Evolutionary conservation across 2,113 vertebrate genomes (phyloP), one percentile per base, ranked within the genome.

Genomic region (Megaceryle maxima): DNA sequence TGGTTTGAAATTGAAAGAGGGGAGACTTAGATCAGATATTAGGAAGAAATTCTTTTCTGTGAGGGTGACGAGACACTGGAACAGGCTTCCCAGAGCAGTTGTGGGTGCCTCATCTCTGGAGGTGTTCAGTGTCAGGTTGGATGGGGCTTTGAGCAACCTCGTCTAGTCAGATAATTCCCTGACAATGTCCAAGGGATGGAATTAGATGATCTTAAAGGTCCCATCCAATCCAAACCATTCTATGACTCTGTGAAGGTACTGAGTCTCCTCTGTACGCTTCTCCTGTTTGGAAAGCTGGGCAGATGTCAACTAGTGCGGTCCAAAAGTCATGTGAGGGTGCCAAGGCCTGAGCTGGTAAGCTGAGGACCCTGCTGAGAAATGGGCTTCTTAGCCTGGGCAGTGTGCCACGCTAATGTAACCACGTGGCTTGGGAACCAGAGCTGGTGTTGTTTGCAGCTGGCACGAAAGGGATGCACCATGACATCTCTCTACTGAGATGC

Each of bases 381-480:
- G 10, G 35, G 5, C 13, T 68, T 68, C 41, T 63, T 62, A 17
- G 18, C 35, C 33, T 3, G 7, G 81, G 37, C 39, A 81, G 51
- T 6, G 13, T 33, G 50, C 56, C 69, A 48, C 0, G 2, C 15
- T 66, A 10, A 19, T 15, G 20, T 44, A 19, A 44, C 24, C 7
- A 2, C 1, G 2, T 1, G 5, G 14, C 8, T 81, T 64, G 39
- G 43, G 75, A 50, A 16, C 35, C 4, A 3, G 41, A 16, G 28
- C n/a, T 51, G 75, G 14, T 53, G 24, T 75, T 31, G 2, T 46
- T n/a, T 66, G 57, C 57, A 66, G 53, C 70, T 66, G 83, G 33
- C 48, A 39, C 2, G 1, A 21, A 43, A 33, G 39, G 39, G 44
- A 43, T 31, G 29, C 0, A 0, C 1, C 4, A 51, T 29, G 37